phyloP scores from a whole-genome alignment of 2,888 invertebrate genomes.

The Drosophila bunnanda region DNA sequence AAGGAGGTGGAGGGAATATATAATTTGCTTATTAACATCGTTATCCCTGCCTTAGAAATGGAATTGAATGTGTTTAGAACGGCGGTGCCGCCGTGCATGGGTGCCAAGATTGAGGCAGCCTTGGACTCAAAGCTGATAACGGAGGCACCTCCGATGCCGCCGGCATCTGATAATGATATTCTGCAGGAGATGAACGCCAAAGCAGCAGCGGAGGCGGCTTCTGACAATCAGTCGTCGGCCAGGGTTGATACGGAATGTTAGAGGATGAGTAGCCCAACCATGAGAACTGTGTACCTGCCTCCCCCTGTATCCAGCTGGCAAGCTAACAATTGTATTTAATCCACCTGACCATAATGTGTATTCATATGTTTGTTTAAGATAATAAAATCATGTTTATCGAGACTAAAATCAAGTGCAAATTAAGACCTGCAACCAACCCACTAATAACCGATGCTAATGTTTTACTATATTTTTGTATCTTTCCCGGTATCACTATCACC shows the following conservation, averaged over 20 bases:
- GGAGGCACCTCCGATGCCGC: conserved; percentile 66
- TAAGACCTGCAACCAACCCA: not conserved
- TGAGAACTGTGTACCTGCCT: conserved; percentile 31
- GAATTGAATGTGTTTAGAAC: conserved; percentile 81
- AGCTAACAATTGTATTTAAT: conserved; percentile 10
- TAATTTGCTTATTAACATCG: not conserved
- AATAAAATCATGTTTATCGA: conserved; percentile 1
- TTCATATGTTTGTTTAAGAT: conserved; percentile 28
- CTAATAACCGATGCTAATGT: conserved; percentile 26
- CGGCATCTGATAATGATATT: conserved; percentile 54
- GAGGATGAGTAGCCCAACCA: conserved; percentile 70
- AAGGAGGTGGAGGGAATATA: not conserved
- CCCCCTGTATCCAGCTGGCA: conserved; percentile 36
- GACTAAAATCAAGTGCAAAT: conserved; percentile 25
- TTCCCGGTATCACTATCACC: conserved; percentile 58
- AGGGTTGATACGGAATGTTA: conserved; percentile 68
- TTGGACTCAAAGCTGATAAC: conserved; percentile 71
- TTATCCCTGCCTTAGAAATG: conserved; percentile 69
- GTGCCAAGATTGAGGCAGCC: conserved; percentile 67
- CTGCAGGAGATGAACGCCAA: conserved; percentile 46
- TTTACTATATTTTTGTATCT: conserved; percentile 56
- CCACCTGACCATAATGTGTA: not conserved
- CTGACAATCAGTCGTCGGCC: conserved; percentile 4
- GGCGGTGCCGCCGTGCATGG: conserved; percentile 76
- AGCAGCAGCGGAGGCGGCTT: conserved; percentile 26